A percentile compares a stretch with the other conserved stretches of the same genome.
Evolutionary conservation across 2,113 vertebrate genomes (phyloP).

Genomic region (Mionectes macconnelli): DNA sequence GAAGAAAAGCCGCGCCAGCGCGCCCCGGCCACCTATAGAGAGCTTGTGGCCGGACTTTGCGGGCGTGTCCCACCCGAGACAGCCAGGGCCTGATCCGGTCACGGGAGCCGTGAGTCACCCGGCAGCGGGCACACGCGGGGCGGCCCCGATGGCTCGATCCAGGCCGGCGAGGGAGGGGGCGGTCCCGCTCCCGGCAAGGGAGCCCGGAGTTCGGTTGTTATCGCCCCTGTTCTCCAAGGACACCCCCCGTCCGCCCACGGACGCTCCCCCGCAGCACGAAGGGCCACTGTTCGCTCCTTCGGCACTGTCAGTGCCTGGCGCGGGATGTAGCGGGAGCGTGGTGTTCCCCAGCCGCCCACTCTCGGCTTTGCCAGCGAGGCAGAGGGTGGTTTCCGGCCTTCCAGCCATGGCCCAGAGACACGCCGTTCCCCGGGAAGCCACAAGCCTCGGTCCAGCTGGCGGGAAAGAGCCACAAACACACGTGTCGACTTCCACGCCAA

Average conservation of each 20-base stretch:
- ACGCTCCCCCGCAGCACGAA: background rate
- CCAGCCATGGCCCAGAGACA: rapidly evolving
- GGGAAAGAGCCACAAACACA: rapidly evolving
- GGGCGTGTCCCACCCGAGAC: background rate
- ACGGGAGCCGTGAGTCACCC: background rate
- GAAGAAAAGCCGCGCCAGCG: background rate
- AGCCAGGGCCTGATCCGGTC: background rate
- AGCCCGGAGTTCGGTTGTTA: background rate
- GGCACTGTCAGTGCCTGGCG: background rate
- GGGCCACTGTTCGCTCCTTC: background rate
- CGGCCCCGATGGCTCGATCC: background rate
- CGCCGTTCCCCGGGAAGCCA: rapidly evolving
- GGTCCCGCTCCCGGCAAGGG: rapidly evolving
- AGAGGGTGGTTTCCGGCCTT: rapidly evolving
- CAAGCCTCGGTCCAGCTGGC: rapidly evolving
- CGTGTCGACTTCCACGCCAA: background rate
- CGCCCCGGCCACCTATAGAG: background rate
- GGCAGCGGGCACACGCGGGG: background rate
- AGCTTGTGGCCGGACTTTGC: background rate
- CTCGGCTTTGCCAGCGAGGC: rapidly evolving
- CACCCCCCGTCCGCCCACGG: rapidly evolving
- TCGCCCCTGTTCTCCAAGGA: background rate
- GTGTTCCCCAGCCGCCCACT: background rate
- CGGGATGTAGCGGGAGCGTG: background rate
- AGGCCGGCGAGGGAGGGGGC: too few relatives aligned